phyloP scores from a whole-genome alignment of 2,888 invertebrate species.

The Arge pagana region DNA sequence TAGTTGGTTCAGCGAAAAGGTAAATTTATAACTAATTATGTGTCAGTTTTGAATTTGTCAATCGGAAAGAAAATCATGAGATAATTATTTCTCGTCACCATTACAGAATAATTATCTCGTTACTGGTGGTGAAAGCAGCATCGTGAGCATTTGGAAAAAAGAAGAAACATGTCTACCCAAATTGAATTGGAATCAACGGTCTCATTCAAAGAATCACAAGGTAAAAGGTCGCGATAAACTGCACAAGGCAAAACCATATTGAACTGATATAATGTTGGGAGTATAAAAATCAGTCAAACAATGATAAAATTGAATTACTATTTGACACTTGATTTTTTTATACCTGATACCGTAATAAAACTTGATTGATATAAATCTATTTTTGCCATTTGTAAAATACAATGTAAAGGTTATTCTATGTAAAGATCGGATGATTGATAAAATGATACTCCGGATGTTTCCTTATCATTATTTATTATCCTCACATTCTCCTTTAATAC shows the following conservation, averaged over 20 bases:
- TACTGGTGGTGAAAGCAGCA: conserved; percentile 75
- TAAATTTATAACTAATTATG: conserved; percentile 47
- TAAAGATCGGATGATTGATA: background rate
- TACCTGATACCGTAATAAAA: background rate
- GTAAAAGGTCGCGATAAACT: conserved; percentile 46
- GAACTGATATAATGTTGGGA: conserved; percentile 22
- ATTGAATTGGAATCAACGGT: conserved; percentile 35
- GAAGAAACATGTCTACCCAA: conserved; percentile 29
- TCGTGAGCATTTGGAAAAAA: conserved; percentile 68
- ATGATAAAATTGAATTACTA: background rate
- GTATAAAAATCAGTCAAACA: background rate
- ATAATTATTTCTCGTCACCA: too few species aligned
- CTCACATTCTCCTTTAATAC: conserved; percentile 51
- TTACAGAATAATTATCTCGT: conserved; percentile 66
- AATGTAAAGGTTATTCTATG: background rate
- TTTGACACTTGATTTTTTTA: background rate
- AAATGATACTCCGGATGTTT: background rate
- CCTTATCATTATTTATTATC: conserved; percentile 30
- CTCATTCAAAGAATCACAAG: conserved; percentile 41
- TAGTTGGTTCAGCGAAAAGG: conserved; percentile 68
- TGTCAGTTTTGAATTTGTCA: background rate
- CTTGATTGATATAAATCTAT: conserved; percentile 3
- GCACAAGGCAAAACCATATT: conserved; percentile 50
- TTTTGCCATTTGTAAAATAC: too few species aligned
- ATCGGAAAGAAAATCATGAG: conserved; percentile 19